Evolutionary conservation across 2,113 vertebrate genomes (phyloP).

Genomic region (Triplophysa dalaica): DNA sequence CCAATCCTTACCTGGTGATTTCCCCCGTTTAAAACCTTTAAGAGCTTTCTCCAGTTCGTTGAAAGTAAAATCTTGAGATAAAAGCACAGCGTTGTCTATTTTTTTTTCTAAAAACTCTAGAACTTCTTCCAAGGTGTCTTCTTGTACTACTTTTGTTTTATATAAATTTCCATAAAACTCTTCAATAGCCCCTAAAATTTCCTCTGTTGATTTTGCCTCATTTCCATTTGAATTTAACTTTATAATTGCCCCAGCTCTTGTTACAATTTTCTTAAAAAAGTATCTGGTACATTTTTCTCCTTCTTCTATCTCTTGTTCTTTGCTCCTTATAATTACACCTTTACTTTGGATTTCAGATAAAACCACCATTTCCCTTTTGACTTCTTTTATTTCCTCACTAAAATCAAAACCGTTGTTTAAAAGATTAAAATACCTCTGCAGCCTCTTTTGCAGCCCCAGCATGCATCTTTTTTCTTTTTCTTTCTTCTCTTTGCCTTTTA

Average conservation of each 20-base stretch:
- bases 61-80: conserved; percentile 23
- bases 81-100: background rate
- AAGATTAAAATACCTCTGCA: conserved; percentile 29
- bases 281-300: conserved; percentile 22
- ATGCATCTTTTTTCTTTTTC: background rate
- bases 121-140: background rate
- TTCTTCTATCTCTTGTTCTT: conserved; percentile 12
- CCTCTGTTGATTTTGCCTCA: background rate
- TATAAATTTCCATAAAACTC: conserved; percentile 20
- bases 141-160: background rate
- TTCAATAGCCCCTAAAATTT: background rate
- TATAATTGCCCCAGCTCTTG: background rate
- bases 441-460: conserved; percentile 30
- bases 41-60: background rate
- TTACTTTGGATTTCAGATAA: background rate
- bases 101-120: background rate
- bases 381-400: background rate
- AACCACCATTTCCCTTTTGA: conserved; percentile 36
- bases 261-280: conserved; percentile 42
- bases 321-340: conserved; percentile 16
- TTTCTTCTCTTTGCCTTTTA: background rate
- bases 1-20: background rate
- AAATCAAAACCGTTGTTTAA: conserved; percentile 23
- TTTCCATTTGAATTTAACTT: background rate
- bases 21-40: background rate